Evolutionary conservation across 2,888 invertebrate species (phyloP).

Genomic region (Epirrhoe alternata): DNA sequence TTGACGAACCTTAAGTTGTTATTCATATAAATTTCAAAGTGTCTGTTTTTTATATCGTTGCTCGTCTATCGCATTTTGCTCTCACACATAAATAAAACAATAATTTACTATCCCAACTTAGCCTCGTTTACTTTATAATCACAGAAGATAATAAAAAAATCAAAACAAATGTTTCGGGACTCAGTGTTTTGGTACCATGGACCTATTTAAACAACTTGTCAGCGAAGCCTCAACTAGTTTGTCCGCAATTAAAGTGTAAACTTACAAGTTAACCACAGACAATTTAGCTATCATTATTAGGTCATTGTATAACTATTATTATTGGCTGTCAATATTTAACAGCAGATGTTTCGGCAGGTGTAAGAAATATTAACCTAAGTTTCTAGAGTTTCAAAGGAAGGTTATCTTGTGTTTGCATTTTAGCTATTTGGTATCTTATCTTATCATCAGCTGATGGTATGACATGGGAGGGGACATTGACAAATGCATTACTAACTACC

Average conservation of each 20-base stretch:
- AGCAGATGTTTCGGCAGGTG: not conserved
- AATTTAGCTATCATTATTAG: too few relatives aligned
- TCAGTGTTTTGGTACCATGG: not conserved
- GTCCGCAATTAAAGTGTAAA: not conserved
- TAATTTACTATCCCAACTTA: not conserved
- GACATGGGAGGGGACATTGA: too few relatives aligned
- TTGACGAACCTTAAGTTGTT: too few relatives aligned
- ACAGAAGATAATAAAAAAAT: too few relatives aligned
- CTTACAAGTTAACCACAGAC: too few relatives aligned
- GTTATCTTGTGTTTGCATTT: conserved; percentile 22
- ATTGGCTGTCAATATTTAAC: not conserved
- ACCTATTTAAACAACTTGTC: too few relatives aligned
- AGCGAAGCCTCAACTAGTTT: not conserved
- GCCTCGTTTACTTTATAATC: not conserved
- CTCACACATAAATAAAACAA: not conserved
- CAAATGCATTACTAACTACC: too few relatives aligned
- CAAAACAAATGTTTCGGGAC: not conserved
- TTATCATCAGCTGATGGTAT: conserved; percentile 19
- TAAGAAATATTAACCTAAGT: too few relatives aligned
- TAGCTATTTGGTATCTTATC: conserved; percentile 14
- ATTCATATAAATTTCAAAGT: too few relatives aligned
- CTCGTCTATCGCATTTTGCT: too few relatives aligned
- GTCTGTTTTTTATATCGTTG: too few relatives aligned
- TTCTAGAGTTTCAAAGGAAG: not conserved
- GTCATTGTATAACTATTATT: too few relatives aligned